Evolutionary conservation across 1,140 invertebrate species (phyloP).

Genomic region (Lepeophtheirus salmonis): DNA sequence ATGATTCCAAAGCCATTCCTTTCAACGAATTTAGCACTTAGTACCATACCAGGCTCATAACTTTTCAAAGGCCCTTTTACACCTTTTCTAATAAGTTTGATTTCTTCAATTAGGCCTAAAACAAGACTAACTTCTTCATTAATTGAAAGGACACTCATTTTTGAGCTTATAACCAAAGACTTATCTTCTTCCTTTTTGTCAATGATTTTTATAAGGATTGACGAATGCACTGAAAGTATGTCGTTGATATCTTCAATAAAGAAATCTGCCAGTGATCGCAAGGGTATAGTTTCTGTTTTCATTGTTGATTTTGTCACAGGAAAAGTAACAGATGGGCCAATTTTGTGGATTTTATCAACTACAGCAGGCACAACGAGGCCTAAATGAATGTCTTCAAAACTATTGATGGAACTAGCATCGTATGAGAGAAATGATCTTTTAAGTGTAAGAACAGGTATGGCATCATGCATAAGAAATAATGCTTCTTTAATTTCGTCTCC

Average conservation of each 20-base stretch:
- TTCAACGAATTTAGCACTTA: background rate
- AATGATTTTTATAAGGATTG: background rate
- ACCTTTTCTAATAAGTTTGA: background rate
- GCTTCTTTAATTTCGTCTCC: background rate
- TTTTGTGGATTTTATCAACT: constrained; percentile 1
- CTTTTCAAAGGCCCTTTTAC: background rate
- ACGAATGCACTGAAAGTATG: background rate
- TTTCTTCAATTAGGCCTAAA: background rate
- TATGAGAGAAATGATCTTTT: background rate
- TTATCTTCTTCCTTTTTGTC: background rate
- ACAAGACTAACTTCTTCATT: background rate
- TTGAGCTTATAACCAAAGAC: background rate
- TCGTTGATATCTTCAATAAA: constrained; percentile 9
- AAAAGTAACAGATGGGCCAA: background rate
- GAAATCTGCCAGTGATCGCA: constrained; percentile 4
- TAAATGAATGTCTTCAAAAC: constrained; percentile 7
- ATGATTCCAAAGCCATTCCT: background rate
- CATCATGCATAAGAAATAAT: constrained; percentile 1
- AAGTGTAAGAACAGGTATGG: constrained; percentile 6
- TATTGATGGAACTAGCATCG: background rate
- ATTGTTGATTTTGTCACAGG: background rate
- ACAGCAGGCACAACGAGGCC: background rate
- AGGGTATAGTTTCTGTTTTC: background rate
- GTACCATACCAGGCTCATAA: background rate
- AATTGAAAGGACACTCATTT: background rate